phyloP scores from a whole-genome alignment of 2,113 vertebrate genomes.

The Procavia capensis region DNA sequence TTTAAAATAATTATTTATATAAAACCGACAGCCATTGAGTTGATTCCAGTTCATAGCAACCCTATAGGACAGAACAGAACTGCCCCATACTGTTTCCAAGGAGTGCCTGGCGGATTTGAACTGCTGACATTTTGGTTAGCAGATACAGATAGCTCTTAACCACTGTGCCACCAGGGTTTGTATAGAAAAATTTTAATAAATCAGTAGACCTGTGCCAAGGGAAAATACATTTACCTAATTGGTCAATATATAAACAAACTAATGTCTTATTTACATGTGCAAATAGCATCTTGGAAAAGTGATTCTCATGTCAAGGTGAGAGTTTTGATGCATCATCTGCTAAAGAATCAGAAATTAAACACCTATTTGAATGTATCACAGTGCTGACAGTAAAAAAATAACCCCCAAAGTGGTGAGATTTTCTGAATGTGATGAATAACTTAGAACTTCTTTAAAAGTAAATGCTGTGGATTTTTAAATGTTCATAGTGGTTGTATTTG shows the following conservation, averaged over 20 bases:
- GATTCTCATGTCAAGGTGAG: conserved; percentile 36
- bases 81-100: too few relatives aligned
- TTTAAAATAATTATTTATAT: conserved; percentile 54
- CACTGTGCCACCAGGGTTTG: too few relatives aligned
- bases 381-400: not conserved
- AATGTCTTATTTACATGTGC: not conserved
- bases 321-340: conserved; percentile 1
- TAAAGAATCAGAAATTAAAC: conserved; percentile 13
- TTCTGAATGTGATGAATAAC: not conserved
- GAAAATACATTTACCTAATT: conserved; percentile 32
- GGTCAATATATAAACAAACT: conserved; percentile 9
- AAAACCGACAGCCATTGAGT: too few relatives aligned
- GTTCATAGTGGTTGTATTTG: conserved; percentile 31
- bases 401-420: not conserved
- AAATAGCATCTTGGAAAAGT: conserved; percentile 26
- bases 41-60: too few relatives aligned
- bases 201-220: not conserved
- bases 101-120: too few relatives aligned
- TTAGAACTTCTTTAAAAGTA: conserved; percentile 39
- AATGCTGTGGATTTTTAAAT: not conserved
- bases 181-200: conserved; percentile 3
- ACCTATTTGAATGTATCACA: not conserved
- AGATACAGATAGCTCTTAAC: too few relatives aligned
- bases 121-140: too few relatives aligned
- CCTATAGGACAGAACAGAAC: too few relatives aligned